These are phyloP conservation scores for Sebastolobus altivelis DNA, from an alignment of 2,797 vertebrate species.

Conservation along the genomic window DNA sequence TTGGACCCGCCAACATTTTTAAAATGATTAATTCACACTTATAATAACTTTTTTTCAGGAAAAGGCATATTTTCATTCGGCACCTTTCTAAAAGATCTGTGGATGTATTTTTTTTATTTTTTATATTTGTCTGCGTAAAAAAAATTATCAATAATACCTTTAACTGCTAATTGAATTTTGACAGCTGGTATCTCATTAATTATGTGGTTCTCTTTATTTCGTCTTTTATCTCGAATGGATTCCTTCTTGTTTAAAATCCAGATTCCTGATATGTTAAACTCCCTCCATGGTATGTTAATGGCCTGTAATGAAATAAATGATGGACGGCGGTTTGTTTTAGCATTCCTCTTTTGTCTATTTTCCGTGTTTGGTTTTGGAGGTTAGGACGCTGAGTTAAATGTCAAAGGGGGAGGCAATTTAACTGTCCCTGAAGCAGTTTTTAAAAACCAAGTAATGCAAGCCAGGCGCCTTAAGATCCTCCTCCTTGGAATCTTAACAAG, in stretches of 20 bases:
- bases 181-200: slow-evolving; percentile 36
- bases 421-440: slow-evolving; percentile 68
- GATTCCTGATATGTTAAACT: slow-evolving; percentile 55
- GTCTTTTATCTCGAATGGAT: slow-evolving; percentile 14
- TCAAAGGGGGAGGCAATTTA: slow-evolving; percentile 71
- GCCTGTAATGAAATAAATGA: slow-evolving; percentile 72
- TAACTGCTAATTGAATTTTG: slow-evolving; percentile 24
- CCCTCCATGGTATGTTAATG: slow-evolving; percentile 62
- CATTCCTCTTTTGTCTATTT: slow-evolving; percentile 69
- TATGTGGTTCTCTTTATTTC: slow-evolving; percentile 11
- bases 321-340: slow-evolving; percentile 70
- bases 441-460: slow-evolving; percentile 73
- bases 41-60: too few species aligned
- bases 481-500: slow-evolving; percentile 64
- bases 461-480: slow-evolving; percentile 69
- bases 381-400: slow-evolving; percentile 63
- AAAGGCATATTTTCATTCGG: rapidly evolving
- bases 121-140: too few species aligned
- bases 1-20: too few species aligned
- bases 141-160: too few species aligned
- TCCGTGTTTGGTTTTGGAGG: slow-evolving; percentile 72
- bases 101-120: too few species aligned
- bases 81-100: too few species aligned
- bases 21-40: too few species aligned
- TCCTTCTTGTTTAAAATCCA: slow-evolving; percentile 56